Conservation (phyloP, 1,140 invertebrate species). For the Lepidostoma basale region DNA sequence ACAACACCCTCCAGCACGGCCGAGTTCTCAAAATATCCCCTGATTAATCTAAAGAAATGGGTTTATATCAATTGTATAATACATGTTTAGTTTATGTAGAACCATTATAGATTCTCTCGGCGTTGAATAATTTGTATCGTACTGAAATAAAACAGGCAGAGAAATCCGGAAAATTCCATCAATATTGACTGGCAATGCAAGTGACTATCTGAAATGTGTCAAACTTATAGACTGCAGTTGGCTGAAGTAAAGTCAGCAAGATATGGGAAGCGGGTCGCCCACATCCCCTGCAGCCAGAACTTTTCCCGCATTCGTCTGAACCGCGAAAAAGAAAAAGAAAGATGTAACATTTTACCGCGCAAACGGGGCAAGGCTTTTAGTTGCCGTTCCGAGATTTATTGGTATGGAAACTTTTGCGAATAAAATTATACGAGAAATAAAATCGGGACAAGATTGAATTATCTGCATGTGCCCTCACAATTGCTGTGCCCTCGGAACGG, state of each 20-base stretch:
- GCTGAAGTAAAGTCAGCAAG: neutral
- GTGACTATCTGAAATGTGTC: neutral
- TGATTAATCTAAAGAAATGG: too few relatives aligned
- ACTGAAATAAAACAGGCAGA: too few relatives aligned
- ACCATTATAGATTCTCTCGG: too few relatives aligned
- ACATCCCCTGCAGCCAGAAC: neutral
- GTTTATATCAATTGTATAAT: too few relatives aligned
- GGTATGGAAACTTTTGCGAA: conserved; percentile 13
- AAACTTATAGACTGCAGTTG: neutral
- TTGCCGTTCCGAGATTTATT: conserved; percentile 26
- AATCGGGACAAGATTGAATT: conserved; percentile 14
- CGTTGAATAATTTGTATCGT: too few relatives aligned
- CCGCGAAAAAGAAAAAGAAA: conserved; percentile 16
- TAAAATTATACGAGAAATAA: conserved; percentile 20
- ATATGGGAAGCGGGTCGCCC: neutral
- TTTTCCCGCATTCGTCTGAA: conserved; percentile 7
- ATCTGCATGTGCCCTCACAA: too few relatives aligned
- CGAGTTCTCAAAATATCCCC: too few relatives aligned
- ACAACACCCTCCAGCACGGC: too few relatives aligned
- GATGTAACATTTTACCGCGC: neutral
- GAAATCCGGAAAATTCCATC: too few relatives aligned
- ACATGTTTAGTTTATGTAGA: too few relatives aligned
- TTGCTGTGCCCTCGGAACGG: too few relatives aligned
- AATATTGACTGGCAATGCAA: neutral
- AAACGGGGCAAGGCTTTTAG: conserved; percentile 21